Conservation (phyloP, 2,113 vertebrate genomes). For the Ciconia stormi region DNA sequence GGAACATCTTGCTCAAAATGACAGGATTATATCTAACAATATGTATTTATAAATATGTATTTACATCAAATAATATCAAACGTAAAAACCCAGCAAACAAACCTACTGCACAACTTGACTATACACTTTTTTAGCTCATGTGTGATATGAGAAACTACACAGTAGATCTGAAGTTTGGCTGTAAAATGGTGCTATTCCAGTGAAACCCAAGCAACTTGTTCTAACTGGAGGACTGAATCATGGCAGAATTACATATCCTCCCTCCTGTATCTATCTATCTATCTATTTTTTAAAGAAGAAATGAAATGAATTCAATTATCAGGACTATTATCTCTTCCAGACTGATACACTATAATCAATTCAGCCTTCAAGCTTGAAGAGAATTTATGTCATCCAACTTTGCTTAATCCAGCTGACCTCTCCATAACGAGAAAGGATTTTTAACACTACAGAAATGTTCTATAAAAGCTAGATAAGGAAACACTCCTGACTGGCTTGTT, state of each 20-base stretch:
- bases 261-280: background rate
- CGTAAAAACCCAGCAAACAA: background rate
- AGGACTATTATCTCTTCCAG: background rate
- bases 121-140: background rate
- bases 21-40: background rate
- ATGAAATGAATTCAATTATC: background rate
- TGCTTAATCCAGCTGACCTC: background rate
- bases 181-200: background rate
- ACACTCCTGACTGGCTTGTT: background rate
- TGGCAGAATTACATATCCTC: background rate
- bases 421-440: background rate
- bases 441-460: conserved; percentile 6
- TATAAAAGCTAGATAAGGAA: conserved; percentile 37
- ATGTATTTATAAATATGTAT: background rate
- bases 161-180: background rate
- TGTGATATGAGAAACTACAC: background rate
- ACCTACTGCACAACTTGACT: background rate
- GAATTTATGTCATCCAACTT: background rate
- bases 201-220: background rate
- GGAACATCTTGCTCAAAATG: background rate
- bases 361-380: background rate
- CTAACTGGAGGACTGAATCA: background rate
- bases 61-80: background rate
- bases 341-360: background rate
- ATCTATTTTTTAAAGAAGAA: background rate